Base-by-base conservation (phyloP, 2,888 invertebrate genomes). In the Aleiodes alternator region DNA sequence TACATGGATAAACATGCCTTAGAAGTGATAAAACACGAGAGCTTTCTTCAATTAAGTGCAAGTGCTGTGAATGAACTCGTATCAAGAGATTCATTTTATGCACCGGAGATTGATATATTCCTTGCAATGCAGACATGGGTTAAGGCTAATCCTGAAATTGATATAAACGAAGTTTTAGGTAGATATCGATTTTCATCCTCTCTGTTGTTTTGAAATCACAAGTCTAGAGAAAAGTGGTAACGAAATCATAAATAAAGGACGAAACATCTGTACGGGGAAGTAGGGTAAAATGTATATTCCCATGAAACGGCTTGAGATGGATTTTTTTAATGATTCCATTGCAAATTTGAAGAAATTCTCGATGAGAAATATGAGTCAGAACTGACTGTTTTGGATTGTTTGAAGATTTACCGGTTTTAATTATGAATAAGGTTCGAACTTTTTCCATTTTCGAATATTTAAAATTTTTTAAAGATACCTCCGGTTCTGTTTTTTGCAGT, bases 81-180 rank as follows among this genome's bases (percentile, higher is more conserved):
- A 48, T 93, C 94, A 69, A 92, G 98, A 69, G 97, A 99, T 90
- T 98, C 98, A 7, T 99, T 99, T 91, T 99, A 96, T 91, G 98
- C 97, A 0, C 94, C 96, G 0, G 99, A 99, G 90, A 96, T 97
- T 53, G 96, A 98, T 84, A 98, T 99, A 81, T 99, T 99, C 91
- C 92, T 93, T 83, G 96, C 97, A 0, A 96, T 98, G 0, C 93
- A 94, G 87, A 92, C 92, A 75, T 99, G 98, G 98, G 95, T 95
- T 82, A 93, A 93, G 81, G 93, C 94, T 38, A 97, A 98, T 91
- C 92, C 93, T 76, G 92, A 92, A 78, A 91, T 92, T 84, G 93
- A 87, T 53, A 64, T 81, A 5, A 81, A 82, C 38, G 79, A 81
- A 69, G 84, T 89, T 69, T 81, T 89, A 80, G 81, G 89, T 88